These are phyloP conservation scores for Physocephala rufipes DNA, from an alignment of 2,888 invertebrate species.

Conservation along the genomic window DNA sequence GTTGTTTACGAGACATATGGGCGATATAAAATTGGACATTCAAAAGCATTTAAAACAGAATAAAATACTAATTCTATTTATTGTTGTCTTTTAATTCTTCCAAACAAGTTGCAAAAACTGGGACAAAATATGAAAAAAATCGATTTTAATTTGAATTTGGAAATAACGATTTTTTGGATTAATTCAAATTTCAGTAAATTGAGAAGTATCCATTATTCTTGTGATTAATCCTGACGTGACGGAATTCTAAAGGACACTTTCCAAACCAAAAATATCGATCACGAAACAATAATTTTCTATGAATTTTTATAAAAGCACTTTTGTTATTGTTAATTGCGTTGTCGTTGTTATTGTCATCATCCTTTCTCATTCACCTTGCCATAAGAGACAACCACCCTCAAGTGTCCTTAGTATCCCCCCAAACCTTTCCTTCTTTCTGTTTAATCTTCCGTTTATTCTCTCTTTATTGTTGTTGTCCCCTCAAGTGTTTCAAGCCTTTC, in stretches of 20 bases:
- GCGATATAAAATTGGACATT: background rate
- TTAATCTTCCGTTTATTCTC: background rate
- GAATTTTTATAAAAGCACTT: background rate
- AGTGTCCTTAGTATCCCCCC: background rate
- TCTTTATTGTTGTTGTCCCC: background rate
- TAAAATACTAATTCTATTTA: conserved; percentile 43
- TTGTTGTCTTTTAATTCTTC: conserved; percentile 51
- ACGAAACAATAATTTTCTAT: background rate
- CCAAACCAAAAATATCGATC: too few relatives aligned
- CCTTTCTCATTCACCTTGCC: too few relatives aligned
- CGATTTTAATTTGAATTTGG: too few relatives aligned
- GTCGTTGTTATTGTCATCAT: too few relatives aligned
- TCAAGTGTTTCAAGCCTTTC: background rate
- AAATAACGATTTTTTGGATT: too few relatives aligned
- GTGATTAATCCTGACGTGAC: too few relatives aligned
- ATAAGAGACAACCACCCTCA: background rate
- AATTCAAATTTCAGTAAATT: too few relatives aligned
- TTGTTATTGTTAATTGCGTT: background rate
- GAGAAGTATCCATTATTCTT: too few relatives aligned
- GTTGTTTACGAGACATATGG: background rate
- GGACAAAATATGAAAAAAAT: too few relatives aligned
- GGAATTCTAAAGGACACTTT: too few relatives aligned
- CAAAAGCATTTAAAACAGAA: background rate
- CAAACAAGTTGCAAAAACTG: conserved; percentile 28
- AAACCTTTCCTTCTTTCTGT: background rate